Conservation (phyloP, 1,140 invertebrate species). For the Melitaea cinxia region DNA sequence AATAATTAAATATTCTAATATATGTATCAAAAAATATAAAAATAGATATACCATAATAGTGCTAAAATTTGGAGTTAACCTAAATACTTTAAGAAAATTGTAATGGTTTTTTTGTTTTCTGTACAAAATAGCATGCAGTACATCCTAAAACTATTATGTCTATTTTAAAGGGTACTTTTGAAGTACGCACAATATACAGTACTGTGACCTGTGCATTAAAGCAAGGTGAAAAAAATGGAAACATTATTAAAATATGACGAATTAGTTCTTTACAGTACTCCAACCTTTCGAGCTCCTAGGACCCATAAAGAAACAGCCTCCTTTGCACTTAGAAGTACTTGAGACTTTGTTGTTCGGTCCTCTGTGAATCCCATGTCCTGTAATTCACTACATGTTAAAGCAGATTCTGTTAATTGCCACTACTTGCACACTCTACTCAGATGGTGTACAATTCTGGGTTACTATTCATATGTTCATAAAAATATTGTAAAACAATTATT, state of each 20-base stretch:
- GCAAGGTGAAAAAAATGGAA: conserved; percentile 59
- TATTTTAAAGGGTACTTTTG: conserved; percentile 3
- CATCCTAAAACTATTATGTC: not conserved
- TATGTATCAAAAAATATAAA: too few species aligned
- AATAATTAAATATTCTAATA: not conserved
- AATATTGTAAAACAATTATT: not conserved
- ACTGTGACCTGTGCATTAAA: conserved; percentile 55
- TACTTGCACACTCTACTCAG: conserved; percentile 56
- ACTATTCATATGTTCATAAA: conserved; percentile 1
- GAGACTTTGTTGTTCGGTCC: conserved; percentile 84
- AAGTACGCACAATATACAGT: not conserved
- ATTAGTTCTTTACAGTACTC: conserved; percentile 56
- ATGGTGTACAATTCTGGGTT: conserved; percentile 9
- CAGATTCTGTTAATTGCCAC: conserved; percentile 69
- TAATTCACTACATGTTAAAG: conserved; percentile 82
- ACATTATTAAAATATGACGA: conserved; percentile 42
- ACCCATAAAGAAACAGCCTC: conserved; percentile 95
- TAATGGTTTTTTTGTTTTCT: not conserved
- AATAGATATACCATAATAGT: too few species aligned
- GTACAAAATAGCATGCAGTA: not conserved
- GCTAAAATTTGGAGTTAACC: too few species aligned
- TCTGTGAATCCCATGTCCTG: conserved; percentile 87
- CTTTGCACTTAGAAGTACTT: conserved; percentile 92
- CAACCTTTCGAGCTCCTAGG: conserved; percentile 94
- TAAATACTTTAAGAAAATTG: too few species aligned